A percentile compares a stretch with the other conserved stretches of the same genome.
phyloP scores from a whole-genome alignment of 2,113 vertebrate species.

The Zootoca vivipara region DNA sequence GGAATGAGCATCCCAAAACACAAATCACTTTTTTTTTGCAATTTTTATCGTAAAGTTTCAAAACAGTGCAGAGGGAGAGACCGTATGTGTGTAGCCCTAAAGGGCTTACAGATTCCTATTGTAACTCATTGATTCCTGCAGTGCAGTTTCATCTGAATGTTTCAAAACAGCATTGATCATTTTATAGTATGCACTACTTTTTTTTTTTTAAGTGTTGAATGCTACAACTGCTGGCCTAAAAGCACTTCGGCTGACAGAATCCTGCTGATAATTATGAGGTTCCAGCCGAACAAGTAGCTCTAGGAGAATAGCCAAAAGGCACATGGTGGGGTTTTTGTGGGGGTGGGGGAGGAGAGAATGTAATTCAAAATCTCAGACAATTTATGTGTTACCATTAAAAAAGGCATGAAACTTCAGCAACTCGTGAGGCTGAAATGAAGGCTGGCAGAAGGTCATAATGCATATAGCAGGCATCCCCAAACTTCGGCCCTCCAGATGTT shows the following conservation, averaged over 20 bases:
- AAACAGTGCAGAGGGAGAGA: constrained; percentile 34
- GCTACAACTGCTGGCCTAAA: neutral
- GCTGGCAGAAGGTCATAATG: neutral
- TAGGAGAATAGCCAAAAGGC: neutral
- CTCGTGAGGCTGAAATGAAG: neutral
- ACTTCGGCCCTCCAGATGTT: too few species aligned
- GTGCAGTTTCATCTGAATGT: neutral
- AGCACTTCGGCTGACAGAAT: neutral
- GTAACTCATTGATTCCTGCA: constrained; percentile 15
- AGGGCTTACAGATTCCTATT: constrained; percentile 19
- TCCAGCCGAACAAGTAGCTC: neutral
- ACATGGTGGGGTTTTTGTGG: neutral
- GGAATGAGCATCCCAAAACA: constrained; percentile 63
- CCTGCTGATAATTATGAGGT: neutral
- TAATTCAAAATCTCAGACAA: constrained; percentile 4
- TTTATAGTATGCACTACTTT: neutral
- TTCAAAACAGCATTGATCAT: neutral
- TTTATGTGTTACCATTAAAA: constrained; percentile 1
- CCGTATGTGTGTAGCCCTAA: constrained; percentile 48
- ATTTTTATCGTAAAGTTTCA: constrained; percentile 58
- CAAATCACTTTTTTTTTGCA: constrained; percentile 62
- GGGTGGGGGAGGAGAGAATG: neutral
- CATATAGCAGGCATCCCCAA: too few species aligned
- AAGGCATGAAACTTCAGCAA: neutral
- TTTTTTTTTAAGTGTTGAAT: neutral